These are phyloP conservation scores for Thysanoteuthis rhombus DNA, from an alignment of 2,888 invertebrate species.

Conservation along the genomic window DNA sequence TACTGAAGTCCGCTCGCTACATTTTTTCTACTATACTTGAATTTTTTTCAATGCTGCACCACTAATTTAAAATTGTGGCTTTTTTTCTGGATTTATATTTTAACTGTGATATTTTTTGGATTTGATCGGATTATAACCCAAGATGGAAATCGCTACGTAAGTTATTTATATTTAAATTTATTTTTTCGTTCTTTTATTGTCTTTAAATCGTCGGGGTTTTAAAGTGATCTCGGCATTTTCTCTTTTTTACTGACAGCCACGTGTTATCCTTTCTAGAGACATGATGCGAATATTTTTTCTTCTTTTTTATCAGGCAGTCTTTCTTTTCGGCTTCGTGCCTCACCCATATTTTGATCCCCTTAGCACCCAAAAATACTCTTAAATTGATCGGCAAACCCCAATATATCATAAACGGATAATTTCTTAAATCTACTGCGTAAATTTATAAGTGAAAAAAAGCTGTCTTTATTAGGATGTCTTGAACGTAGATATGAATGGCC, in stretches of 20 bases:
- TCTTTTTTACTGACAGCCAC: neutral
- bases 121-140: too few species aligned
- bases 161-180: neutral
- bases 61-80: neutral
- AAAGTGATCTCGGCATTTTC: neutral
- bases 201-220: neutral
- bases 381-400: neutral
- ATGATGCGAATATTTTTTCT: neutral
- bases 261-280: neutral
- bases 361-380: neutral
- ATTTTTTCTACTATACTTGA: neutral
- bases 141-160: neutral
- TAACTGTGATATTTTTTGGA: neutral
- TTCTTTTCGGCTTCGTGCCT: neutral
- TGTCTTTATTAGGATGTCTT: neutral
- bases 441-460: neutral
- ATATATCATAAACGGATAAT: neutral
- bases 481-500: neutral
- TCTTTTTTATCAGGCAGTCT: neutral
- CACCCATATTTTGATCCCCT: neutral
- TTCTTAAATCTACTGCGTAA: neutral
- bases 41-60: neutral
- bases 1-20: too few species aligned
- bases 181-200: neutral
- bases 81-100: neutral